These are phyloP conservation scores for Dinocampus coccinellae DNA, from an alignment of 2,888 invertebrate genomes.

Conservation along the genomic window DNA sequence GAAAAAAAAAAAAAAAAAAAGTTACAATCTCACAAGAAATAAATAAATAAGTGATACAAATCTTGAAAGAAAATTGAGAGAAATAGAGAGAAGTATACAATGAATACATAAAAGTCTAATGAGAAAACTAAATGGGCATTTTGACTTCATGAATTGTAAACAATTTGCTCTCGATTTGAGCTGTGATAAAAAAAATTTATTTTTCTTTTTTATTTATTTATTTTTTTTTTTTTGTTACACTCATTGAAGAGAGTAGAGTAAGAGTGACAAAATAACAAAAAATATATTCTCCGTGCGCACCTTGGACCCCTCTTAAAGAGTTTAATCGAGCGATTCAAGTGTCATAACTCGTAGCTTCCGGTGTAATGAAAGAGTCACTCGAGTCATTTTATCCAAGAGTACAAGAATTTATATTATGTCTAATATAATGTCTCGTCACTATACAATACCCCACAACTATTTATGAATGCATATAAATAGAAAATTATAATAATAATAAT, in stretches of 20 bases:
- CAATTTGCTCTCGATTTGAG: not conserved
- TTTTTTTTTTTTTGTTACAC: not conserved
- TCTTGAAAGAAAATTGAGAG: no score
- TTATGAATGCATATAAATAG: no score
- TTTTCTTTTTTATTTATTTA: not conserved
- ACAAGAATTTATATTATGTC: conserved; percentile 42
- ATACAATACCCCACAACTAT: not conserved
- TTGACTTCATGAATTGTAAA: no score
- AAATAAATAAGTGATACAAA: no score
- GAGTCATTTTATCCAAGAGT: conserved; percentile 44
- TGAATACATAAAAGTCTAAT: not conserved
- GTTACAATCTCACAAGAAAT: no score
- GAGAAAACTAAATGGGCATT: conserved; percentile 6
- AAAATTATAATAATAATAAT: no score
- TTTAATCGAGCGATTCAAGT: conserved; percentile 62
- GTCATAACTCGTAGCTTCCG: conserved; percentile 67
- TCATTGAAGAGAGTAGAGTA: not conserved
- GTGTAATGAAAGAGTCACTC: conserved; percentile 42
- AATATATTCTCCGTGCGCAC: conserved; percentile 42
- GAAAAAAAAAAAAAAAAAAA: no score
- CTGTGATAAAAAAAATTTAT: not conserved
- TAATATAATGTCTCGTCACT: not conserved
- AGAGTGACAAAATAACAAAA: conserved; percentile 25
- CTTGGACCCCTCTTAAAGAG: conserved; percentile 59
- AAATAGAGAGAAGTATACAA: no score